Percentiles rank a stretch among this genome's conserved stretches.
Evolutionary conservation across 1,140 invertebrate genomes (phyloP).

Genomic region (Bombus pascuorum): DNA sequence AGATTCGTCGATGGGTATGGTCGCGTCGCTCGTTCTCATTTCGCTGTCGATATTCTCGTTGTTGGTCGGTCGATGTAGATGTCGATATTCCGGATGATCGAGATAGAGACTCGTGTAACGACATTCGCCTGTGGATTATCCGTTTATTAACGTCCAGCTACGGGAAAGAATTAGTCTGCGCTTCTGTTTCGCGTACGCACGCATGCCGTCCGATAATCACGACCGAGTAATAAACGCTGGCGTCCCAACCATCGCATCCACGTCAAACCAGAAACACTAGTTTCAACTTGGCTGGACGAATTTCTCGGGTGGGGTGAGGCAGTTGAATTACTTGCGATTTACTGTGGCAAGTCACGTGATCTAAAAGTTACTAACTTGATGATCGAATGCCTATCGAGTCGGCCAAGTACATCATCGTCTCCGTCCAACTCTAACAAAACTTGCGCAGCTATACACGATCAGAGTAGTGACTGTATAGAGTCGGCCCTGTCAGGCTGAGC

Average conservation of each 20-base stretch:
- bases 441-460: not conserved
- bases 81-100: not conserved
- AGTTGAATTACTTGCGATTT: slow-evolving; percentile 30
- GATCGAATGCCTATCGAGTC: slow-evolving; percentile 17
- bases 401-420: not conserved
- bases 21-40: not conserved
- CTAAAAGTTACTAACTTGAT: slow-evolving; percentile 17
- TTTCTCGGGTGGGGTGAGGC: not conserved
- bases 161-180: not conserved
- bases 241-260: not conserved
- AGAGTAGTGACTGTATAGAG: no score
- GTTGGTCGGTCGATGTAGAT: no score
- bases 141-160: not conserved
- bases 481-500: no score
- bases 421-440: slow-evolving; percentile 3
- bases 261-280: not conserved
- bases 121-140: not conserved
- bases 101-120: not conserved
- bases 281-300: not conserved
- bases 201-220: not conserved
- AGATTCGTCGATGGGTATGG: not conserved
- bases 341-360: slow-evolving; percentile 21
- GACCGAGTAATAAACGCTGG: not conserved
- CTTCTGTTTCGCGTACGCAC: not conserved
- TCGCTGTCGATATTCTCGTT: not conserved